A percentile compares a stretch with the other conserved stretches of the same genome.
These are phyloP conservation scores for Cyrtonyx montezumae DNA, from an alignment of 2,113 vertebrate genomes.

Conservation along the genomic window DNA sequence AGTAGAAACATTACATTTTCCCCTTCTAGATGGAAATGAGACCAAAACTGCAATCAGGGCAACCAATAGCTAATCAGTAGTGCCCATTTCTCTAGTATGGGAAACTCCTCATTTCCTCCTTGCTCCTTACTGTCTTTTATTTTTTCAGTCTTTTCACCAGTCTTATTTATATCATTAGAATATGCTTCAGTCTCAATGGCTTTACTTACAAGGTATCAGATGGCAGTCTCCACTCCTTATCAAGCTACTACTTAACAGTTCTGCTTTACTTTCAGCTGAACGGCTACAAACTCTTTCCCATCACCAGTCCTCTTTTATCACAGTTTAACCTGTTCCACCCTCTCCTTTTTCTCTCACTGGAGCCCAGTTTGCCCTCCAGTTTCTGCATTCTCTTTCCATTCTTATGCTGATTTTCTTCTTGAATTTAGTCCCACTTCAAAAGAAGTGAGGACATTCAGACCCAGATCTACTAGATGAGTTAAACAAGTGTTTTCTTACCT, in stretches of 20 bases:
- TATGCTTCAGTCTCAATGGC: accelerated
- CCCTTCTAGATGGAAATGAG: not conserved
- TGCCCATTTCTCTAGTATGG: not conserved
- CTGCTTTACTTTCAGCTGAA: not conserved
- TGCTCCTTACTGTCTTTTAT: not conserved
- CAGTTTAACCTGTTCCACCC: not conserved
- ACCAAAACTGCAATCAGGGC: not conserved
- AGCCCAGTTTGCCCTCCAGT: not conserved
- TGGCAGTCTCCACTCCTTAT: not conserved
- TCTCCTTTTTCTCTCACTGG: not conserved
- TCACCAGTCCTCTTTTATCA: not conserved
- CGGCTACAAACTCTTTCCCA: not conserved
- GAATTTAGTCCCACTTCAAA: not conserved
- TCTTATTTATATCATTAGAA: not conserved
- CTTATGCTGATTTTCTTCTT: not conserved
- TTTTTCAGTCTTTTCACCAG: not conserved
- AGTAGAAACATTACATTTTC: not conserved
- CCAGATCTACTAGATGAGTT: not conserved
- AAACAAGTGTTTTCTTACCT: not conserved
- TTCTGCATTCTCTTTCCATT: not conserved
- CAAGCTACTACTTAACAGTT: not conserved
- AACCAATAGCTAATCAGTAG: accelerated
- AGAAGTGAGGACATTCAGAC: not conserved
- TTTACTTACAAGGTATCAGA: not conserved
- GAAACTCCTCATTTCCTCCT: not conserved